Evolutionary conservation across 2,797 vertebrate species (phyloP), one percentile per base, ranked within the genome.

Genomic region (Acanthurus lineatus): DNA sequence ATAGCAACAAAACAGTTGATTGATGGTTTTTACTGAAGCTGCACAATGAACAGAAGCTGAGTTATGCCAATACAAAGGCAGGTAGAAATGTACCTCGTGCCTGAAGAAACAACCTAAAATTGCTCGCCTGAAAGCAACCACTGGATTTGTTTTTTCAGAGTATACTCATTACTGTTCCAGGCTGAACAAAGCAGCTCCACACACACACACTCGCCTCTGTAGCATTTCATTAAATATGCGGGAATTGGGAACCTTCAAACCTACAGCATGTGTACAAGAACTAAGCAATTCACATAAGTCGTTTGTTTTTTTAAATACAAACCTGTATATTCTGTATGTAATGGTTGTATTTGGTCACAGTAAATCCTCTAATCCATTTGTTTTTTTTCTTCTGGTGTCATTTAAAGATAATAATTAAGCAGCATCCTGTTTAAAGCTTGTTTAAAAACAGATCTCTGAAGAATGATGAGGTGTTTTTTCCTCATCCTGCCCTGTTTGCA

Each of bases 11-110:
- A 59, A 71, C 35, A 0, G 6, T 47, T 82, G 88, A 88, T 67
- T 63, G 82, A 84, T 72, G 8, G 51, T 25, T 71, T 71, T 89
- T 53, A 79, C 53, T 82, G 72, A 86, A 81, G 79, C 28, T 61
- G 76, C 71, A 81, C 70, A 81, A 74, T 77, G 35, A 79, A 67
- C 32, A 66, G 59, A 35, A 52, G 35, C 67, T 32, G 51, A 68
- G 69, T 35, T 67, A 40, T 60, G 60, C 51, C 72, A 42, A 68
- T 28, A 52, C 53, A 80, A 68, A 63, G 49, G 76, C 2, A 53
- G 65, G 19, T 2, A 62, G 32, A 60, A 77, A 79, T 64, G 17
- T 44, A 48, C 48, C 47, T 54, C 38, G 22, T 48, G 62, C 63
- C 63, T 67, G 22, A 38, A 63, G 35, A 63, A 68, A 68, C 12